These are phyloP conservation scores for Ophioninae sp. DNA, from an alignment of 2,888 invertebrate species.

Conservation along the genomic window DNA sequence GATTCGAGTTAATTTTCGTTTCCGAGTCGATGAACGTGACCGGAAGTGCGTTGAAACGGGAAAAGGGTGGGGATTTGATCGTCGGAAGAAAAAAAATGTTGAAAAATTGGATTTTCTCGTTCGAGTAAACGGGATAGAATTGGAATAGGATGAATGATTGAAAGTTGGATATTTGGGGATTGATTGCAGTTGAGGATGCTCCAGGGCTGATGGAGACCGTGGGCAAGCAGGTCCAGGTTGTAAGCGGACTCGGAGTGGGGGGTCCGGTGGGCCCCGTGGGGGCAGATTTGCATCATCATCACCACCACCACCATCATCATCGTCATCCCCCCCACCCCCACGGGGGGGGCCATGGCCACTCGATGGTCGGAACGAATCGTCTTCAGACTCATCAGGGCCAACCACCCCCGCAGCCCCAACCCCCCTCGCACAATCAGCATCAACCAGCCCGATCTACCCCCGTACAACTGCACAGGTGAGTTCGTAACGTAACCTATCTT, in stretches of 20 bases:
- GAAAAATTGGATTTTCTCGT: constrained; percentile 11
- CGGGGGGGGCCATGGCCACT: constrained; percentile 74
- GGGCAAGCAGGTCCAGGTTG: constrained; percentile 80
- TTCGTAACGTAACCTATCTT: too few relatives aligned
- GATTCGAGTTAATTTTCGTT: too few relatives aligned
- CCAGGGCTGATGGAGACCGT: constrained; percentile 80
- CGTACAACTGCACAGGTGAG: constrained; percentile 78
- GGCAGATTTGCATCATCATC: constrained; percentile 79
- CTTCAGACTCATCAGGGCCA: constrained; percentile 72
- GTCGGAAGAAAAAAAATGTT: too few relatives aligned
- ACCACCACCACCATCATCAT: constrained; percentile 78
- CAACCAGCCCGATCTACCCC: constrained; percentile 78
- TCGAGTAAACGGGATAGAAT: background rate
- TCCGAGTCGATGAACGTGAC: too few relatives aligned
- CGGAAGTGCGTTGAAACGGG: too few relatives aligned
- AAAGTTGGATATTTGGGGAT: constrained; percentile 19
- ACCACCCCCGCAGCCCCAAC: constrained; percentile 76
- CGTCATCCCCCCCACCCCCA: constrained; percentile 77
- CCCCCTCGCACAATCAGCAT: constrained; percentile 79
- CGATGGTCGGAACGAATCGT: constrained; percentile 77
- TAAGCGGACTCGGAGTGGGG: constrained; percentile 79
- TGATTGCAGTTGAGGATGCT: constrained; percentile 79
- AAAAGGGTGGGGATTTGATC: too few relatives aligned
- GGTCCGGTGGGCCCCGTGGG: constrained; percentile 79
- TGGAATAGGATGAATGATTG: too few relatives aligned